Conservation (phyloP, 2,113 vertebrate species). For the Oreocharis arfaki region DNA sequence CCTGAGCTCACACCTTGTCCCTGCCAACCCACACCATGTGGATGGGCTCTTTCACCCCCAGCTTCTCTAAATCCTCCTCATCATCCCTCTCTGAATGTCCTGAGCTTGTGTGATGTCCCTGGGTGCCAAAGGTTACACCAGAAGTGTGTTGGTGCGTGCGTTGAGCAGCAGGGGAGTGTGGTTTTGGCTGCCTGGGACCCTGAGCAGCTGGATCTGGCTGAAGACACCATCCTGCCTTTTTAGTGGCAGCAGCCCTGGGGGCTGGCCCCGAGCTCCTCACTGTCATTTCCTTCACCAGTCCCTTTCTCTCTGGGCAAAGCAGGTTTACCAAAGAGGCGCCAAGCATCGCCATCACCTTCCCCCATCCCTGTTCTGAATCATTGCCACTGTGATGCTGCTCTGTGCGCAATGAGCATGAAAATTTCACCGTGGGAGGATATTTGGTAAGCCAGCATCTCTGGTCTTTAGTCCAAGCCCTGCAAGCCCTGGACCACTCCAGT, state of each 20-base stretch:
- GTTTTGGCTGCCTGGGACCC: not conserved
- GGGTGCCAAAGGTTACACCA: not conserved
- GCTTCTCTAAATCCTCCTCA: not conserved
- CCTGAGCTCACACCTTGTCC: not conserved
- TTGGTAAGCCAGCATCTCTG: not conserved
- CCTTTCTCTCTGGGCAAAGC: not conserved
- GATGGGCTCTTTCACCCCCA: not conserved
- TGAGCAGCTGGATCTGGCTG: not conserved
- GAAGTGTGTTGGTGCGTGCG: not conserved
- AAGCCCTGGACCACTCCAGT: not conserved
- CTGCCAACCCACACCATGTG: not conserved
- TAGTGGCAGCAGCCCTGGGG: not conserved
- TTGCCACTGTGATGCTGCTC: not conserved
- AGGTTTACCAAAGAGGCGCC: not conserved
- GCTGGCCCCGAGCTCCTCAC: not conserved
- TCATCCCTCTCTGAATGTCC: not conserved
- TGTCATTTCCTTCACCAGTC: not conserved
- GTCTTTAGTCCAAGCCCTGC: not conserved
- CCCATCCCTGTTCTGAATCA: fast-evolving
- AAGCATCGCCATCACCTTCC: not conserved
- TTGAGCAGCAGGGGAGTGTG: not conserved
- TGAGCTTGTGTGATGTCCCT: not conserved
- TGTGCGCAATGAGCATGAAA: fast-evolving
- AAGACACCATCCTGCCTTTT: not conserved
- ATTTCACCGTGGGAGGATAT: not conserved